phyloP scores from a whole-genome alignment of 2,113 vertebrate species.

The Ardeotis arabs region DNA sequence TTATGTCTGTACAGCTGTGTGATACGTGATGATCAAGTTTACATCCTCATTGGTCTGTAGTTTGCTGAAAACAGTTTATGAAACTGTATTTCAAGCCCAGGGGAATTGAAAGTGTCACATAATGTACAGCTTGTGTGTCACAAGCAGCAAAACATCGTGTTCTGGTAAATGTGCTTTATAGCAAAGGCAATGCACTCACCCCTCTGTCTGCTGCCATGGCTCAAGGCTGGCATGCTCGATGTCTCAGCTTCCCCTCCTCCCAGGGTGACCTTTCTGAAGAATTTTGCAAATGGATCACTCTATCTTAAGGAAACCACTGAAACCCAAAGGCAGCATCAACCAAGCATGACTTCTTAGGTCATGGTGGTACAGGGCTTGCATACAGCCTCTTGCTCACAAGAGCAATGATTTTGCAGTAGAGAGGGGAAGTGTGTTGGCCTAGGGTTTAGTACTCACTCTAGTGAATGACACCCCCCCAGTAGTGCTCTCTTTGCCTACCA shows the following conservation, averaged over 20 bases:
- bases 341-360: background rate
- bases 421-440: background rate
- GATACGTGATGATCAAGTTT: background rate
- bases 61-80: too few relatives aligned
- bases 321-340: background rate
- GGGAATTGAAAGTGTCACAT: background rate
- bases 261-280: background rate
- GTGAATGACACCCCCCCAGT: background rate
- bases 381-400: background rate
- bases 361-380: background rate
- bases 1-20: background rate
- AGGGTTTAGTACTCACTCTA: background rate
- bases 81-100: background rate
- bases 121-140: background rate
- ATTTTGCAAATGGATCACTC: background rate
- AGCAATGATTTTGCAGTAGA: background rate
- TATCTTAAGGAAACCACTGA: background rate
- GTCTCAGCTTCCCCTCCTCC: background rate
- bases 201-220: background rate
- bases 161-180: background rate
- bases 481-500: background rate
- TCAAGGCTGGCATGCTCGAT: background rate
- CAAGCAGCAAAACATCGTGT: background rate
- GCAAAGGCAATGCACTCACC: background rate
- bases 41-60: too few relatives aligned